A percentile compares a stretch with the other conserved stretches of the same genome.
These are phyloP conservation scores for Noctua janthina DNA, from an alignment of 2,888 invertebrate species.

Conservation along the genomic window DNA sequence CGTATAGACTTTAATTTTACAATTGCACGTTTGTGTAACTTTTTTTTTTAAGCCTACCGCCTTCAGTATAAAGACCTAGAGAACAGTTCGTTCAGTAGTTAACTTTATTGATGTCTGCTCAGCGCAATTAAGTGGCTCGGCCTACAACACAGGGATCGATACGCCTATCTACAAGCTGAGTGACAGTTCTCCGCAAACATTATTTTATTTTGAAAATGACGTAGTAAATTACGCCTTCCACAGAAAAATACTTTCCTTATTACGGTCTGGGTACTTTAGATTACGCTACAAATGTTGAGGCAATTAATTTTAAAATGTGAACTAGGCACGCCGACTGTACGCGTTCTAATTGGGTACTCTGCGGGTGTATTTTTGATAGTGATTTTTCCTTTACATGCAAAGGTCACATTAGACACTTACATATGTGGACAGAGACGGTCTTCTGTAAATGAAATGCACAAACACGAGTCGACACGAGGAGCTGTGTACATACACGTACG, in stretches of 20 bases:
- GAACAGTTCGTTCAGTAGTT: conserved; percentile 28
- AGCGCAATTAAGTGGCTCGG: conserved; percentile 57
- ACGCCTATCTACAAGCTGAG: conserved; percentile 34
- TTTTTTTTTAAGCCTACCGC: background rate
- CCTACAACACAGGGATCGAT: conserved; percentile 50
- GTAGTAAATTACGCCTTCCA: background rate
- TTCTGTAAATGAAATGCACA: conserved; percentile 22
- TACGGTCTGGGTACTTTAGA: background rate
- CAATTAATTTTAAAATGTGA: conserved; percentile 24
- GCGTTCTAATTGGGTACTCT: conserved; percentile 18
- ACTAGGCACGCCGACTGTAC: conserved; percentile 4
- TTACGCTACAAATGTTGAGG: conserved; percentile 8
- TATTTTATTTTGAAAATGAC: conserved; percentile 20
- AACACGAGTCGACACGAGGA: conserved; percentile 35
- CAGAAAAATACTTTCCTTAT: conserved; percentile 7
- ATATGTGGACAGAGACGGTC: conserved; percentile 8
- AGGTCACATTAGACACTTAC: background rate
- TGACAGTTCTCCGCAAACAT: conserved; percentile 34
- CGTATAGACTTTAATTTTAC: background rate
- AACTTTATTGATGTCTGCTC: conserved; percentile 54
- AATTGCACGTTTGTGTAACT: conserved; percentile 5
- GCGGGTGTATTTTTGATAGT: background rate
- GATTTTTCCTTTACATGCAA: conserved; percentile 14
- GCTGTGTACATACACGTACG: conserved; percentile 13
- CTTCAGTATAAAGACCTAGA: conserved; percentile 6